These are phyloP conservation scores for Ceyx cyanopectus DNA, from an alignment of 2,113 vertebrate species.

Conservation along the genomic window DNA sequence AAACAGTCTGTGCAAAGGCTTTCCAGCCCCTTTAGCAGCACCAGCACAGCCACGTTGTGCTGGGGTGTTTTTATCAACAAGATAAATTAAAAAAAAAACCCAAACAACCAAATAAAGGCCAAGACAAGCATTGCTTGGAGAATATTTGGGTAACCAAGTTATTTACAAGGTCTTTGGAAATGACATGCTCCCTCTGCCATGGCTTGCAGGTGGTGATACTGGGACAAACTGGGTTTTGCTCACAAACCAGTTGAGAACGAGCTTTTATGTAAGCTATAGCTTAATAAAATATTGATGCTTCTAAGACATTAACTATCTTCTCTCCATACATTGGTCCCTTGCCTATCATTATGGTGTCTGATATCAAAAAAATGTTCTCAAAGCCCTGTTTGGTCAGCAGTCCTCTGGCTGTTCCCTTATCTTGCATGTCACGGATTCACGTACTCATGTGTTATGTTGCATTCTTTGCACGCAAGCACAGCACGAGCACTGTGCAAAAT, in stretches of 20 bases:
- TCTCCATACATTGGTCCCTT: background rate
- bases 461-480: background rate
- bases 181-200: background rate
- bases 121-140: background rate
- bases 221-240: background rate
- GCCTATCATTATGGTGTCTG: background rate
- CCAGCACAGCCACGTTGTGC: background rate
- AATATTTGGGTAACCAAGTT: background rate
- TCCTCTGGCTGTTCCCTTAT: background rate
- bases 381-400: background rate
- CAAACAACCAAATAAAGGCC: background rate
- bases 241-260: background rate
- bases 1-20: background rate
- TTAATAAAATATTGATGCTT: constrained; percentile 40
- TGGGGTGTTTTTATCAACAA: background rate
- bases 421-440: background rate
- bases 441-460: background rate
- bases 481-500: background rate
- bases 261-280: constrained; percentile 29
- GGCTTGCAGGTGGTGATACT: background rate
- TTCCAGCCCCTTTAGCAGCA: background rate
- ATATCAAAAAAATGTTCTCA: constrained; percentile 22
- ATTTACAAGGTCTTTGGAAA: background rate
- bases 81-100: background rate
- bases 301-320: background rate